A percentile compares a stretch with the other conserved stretches of the same genome.
Evolutionary conservation across 2,888 invertebrate species (phyloP).

Genomic region (Eugnorisma glareosa): DNA sequence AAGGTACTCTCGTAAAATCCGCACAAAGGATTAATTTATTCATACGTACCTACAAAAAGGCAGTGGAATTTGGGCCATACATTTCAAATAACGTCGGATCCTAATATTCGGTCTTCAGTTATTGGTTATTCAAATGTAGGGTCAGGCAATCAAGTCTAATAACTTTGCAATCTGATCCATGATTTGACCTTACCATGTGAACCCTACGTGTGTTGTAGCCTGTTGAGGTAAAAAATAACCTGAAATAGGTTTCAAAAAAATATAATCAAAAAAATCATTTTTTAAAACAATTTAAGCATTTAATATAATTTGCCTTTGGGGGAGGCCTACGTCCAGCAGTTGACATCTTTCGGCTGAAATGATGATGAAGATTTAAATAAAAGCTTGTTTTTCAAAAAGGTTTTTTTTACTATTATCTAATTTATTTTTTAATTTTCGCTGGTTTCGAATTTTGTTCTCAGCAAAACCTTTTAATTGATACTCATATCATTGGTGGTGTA

Average conservation of each 20-base stretch:
- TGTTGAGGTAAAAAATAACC: not conserved
- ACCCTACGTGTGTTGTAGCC: not conserved
- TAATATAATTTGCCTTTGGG: too few species aligned
- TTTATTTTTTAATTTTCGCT: not conserved
- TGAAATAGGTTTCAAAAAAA: too few species aligned
- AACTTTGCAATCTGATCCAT: slow-evolving; percentile 44
- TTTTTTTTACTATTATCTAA: not conserved
- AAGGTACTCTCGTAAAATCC: not conserved
- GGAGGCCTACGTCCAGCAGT: too few species aligned
- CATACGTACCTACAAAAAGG: slow-evolving; percentile 17
- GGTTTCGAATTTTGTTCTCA: not conserved
- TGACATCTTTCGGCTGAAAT: too few species aligned
- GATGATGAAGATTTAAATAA: too few species aligned
- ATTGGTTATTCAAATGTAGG: slow-evolving; percentile 48
- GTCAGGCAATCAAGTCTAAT: slow-evolving; percentile 45
- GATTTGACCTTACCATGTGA: slow-evolving; percentile 32
- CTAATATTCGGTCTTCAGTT: slow-evolving; percentile 36
- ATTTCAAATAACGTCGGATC: slow-evolving; percentile 31
- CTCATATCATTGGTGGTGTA: not conserved
- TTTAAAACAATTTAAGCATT: too few species aligned
- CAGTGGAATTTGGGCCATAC: slow-evolving; percentile 14
- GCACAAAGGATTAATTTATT: slow-evolving; percentile 37
- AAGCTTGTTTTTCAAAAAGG: not conserved
- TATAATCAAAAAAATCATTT: too few species aligned
- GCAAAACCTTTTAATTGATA: not conserved